Conservation (phyloP, 2,113 vertebrate species). For the Halichoeres trimaculatus region DNA sequence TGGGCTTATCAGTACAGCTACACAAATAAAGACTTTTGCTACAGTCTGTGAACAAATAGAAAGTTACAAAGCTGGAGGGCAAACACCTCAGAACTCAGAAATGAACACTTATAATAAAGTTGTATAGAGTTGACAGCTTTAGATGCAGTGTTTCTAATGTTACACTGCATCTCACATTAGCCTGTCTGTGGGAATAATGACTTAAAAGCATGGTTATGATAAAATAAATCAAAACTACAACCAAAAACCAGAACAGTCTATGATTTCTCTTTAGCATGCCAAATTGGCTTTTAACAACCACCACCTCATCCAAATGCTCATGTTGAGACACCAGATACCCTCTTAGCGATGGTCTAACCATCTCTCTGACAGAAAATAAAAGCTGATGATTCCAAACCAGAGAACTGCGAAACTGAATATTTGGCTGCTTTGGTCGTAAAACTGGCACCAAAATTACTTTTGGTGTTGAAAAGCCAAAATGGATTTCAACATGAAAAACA, state of each 20-base stretch:
- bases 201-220: not conserved
- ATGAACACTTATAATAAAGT: not conserved
- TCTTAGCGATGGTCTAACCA: not conserved
- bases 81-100: constrained; percentile 22
- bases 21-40: constrained; percentile 34
- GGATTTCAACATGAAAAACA: constrained; percentile 7
- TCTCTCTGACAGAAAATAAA: not conserved
- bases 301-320: not conserved
- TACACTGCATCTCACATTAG: no score
- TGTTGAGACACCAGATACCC: not conserved
- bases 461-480: not conserved
- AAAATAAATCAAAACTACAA: no score
- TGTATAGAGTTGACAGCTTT: not conserved
- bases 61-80: constrained; percentile 32
- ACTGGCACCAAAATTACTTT: not conserved
- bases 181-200: no score
- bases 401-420: not conserved
- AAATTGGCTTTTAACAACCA: not conserved
- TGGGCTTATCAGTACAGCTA: constrained; percentile 39
- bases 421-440: constrained; percentile 4
- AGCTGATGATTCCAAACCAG: not conserved
- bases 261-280: constrained; percentile 1
- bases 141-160: not conserved
- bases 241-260: not conserved
- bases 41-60: constrained; percentile 23